Percentiles rank a stretch among this genome's conserved stretches.
Evolutionary conservation across 2,888 invertebrate genomes (phyloP).

Genomic region (Amiota mariae): DNA sequence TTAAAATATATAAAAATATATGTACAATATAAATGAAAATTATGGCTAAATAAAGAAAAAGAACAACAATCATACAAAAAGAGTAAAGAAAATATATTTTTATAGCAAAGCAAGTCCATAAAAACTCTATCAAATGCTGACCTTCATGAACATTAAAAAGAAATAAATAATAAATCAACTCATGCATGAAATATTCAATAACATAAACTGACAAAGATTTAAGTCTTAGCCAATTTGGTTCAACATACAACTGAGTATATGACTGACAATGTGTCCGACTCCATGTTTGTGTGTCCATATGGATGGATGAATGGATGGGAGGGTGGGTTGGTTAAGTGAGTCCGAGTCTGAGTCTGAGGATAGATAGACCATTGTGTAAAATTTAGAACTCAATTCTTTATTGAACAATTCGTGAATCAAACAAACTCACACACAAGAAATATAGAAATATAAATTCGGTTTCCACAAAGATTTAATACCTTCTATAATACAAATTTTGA

Average conservation of each 20-base stretch:
- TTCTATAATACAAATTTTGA: no score
- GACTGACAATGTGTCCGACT: slow-evolving; percentile 29
- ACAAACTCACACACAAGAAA: no score
- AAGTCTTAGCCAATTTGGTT: slow-evolving; percentile 58
- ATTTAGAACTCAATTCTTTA: slow-evolving; percentile 25
- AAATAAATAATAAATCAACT: slow-evolving; percentile 66
- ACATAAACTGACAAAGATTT: slow-evolving; percentile 67
- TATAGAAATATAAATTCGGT: not conserved
- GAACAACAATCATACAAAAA: no score
- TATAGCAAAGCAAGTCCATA: slow-evolving; percentile 40
- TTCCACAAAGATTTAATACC: not conserved
- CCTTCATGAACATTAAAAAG: slow-evolving; percentile 63
- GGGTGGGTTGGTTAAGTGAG: no score
- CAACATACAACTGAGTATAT: slow-evolving; percentile 47
- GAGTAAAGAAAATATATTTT: not conserved
- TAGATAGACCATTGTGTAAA: slow-evolving; percentile 2
- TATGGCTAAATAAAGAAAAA: slow-evolving; percentile 10
- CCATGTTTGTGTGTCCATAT: not conserved
- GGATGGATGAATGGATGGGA: not conserved
- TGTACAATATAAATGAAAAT: slow-evolving; percentile 15
- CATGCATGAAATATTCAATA: slow-evolving; percentile 66
- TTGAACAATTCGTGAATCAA: not conserved
- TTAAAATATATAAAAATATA: not conserved
- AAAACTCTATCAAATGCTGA: slow-evolving; percentile 55
- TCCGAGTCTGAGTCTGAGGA: not conserved